Percentiles rank a stretch among this genome's conserved stretches.
Conservation (phyloP, 2,888 invertebrate species). For the Drosophila fungiperda region DNA sequence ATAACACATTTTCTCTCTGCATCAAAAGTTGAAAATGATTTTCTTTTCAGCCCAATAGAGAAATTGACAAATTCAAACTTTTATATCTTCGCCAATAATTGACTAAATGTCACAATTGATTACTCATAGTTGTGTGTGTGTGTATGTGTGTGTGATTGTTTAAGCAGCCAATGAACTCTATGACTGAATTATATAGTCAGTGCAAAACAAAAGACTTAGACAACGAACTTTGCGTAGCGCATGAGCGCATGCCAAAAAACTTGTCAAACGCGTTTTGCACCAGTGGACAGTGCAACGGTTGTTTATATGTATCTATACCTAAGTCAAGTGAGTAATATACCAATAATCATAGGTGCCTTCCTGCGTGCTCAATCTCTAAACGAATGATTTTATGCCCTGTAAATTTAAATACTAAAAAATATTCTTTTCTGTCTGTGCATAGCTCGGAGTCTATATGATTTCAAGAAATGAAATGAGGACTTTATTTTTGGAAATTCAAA, state of each 20-base stretch:
- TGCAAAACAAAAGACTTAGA: constrained; percentile 77
- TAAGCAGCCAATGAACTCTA: constrained; percentile 73
- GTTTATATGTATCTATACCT: constrained; percentile 23
- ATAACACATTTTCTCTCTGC: too few relatives aligned
- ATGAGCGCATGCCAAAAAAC: constrained; percentile 66
- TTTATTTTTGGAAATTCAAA: not conserved
- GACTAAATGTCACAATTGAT: constrained; percentile 44
- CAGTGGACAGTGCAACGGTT: constrained; percentile 62
- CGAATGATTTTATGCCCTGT: not conserved
- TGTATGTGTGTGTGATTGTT: constrained; percentile 23
- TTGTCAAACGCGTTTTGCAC: constrained; percentile 59
- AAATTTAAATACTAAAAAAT: not conserved
- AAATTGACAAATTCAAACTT: too few relatives aligned
- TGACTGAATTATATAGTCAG: constrained; percentile 49
- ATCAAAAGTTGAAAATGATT: too few relatives aligned
- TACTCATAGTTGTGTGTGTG: constrained; percentile 21
- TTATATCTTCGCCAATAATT: too few relatives aligned
- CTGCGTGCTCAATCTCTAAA: constrained; percentile 6
- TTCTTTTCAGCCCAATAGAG: too few relatives aligned
- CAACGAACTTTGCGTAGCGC: constrained; percentile 65
- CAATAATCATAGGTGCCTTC: constrained; percentile 20
- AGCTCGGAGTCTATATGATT: not conserved
- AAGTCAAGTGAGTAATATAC: constrained; percentile 8
- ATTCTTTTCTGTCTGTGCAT: not conserved
- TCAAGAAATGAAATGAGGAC: not conserved